Evolutionary conservation across 37 sponge, comb jelly and placozoan genomes (phyloP).

Genomic region (Ephydatia muelleri): DNA sequence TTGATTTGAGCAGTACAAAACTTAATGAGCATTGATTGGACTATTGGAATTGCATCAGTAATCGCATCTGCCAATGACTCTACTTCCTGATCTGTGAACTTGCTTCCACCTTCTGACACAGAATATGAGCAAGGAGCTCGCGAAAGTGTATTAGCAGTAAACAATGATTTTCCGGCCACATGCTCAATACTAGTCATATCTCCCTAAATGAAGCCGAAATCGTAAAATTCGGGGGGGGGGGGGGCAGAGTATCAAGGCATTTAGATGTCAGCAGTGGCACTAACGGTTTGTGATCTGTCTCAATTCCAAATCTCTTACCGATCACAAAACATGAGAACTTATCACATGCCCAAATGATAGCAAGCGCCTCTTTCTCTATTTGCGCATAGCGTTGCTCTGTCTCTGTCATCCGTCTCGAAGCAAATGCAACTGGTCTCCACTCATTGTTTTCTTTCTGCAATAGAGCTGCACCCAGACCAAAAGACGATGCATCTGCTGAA

Average conservation of each 20-base stretch:
- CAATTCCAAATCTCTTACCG: constrained; percentile 3
- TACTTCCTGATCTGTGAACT: constrained; percentile 15
- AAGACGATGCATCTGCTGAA: neutral
- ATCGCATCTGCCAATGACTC: neutral
- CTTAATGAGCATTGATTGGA: neutral
- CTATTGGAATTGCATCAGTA: constrained; percentile 12
- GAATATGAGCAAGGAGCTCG: constrained; percentile 6
- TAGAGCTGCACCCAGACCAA: constrained; percentile 20
- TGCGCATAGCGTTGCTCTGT: neutral
- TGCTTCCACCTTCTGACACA: neutral
- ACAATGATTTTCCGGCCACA: neutral
- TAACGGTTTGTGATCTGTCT: constrained; percentile 26
- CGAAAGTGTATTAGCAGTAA: constrained; percentile 26
- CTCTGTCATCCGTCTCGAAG: neutral
- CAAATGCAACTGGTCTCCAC: neutral
- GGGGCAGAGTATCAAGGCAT: constrained; percentile 21
- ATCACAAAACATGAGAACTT: constrained; percentile 18
- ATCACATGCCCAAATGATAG: constrained; percentile 30
- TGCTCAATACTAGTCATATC: constrained; percentile 16
- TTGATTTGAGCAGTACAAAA: constrained; percentile 12
- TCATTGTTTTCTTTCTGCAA: constrained; percentile 9
- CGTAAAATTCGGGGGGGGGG: constrained; percentile 2
- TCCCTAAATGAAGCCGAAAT: constrained; percentile 13
- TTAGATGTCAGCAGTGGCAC: constrained; percentile 22
- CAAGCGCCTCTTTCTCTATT: constrained; percentile 39